Conservation (phyloP, 1,140 invertebrate genomes). For the Harpegnathos saltator region DNA sequence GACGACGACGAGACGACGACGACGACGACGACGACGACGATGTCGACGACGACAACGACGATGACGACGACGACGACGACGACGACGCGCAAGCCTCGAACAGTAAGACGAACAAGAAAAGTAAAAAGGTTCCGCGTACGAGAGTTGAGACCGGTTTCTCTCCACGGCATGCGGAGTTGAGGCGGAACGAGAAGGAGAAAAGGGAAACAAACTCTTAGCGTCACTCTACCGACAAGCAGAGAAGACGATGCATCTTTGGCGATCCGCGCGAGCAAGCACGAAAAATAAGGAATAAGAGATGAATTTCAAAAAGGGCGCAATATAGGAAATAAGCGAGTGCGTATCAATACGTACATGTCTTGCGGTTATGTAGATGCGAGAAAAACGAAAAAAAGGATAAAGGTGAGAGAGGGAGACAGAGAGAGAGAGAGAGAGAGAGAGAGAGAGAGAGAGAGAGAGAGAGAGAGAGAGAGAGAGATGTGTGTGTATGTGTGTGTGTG, state of each 20-base stretch:
- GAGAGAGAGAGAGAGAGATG: conserved; percentile 15
- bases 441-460: not conserved
- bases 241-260: not conserved
- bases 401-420: conserved; percentile 16
- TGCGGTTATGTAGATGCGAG: not conserved
- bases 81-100: conserved; percentile 57
- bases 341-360: not conserved
- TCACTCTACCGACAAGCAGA: conserved; percentile 36
- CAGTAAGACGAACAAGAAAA: conserved; percentile 63
- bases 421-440: conserved; percentile 53
- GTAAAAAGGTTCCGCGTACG: conserved; percentile 55
- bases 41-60: too few relatives aligned
- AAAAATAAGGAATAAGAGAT: not conserved
- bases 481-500: conserved; percentile 30
- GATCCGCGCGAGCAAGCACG: conserved; percentile 4
- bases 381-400: not conserved
- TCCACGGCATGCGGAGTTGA: conserved; percentile 58
- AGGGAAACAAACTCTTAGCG: conserved; percentile 50
- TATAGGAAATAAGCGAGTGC: conserved; percentile 8
- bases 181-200: conserved; percentile 54
- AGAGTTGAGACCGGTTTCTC: conserved; percentile 69
- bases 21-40: too few relatives aligned
- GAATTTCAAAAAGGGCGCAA: not conserved
- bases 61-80: too few relatives aligned
- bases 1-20: too few relatives aligned